Base-by-base conservation (phyloP, 1,140 invertebrate genomes). In the Holotrichia oblita region DNA sequence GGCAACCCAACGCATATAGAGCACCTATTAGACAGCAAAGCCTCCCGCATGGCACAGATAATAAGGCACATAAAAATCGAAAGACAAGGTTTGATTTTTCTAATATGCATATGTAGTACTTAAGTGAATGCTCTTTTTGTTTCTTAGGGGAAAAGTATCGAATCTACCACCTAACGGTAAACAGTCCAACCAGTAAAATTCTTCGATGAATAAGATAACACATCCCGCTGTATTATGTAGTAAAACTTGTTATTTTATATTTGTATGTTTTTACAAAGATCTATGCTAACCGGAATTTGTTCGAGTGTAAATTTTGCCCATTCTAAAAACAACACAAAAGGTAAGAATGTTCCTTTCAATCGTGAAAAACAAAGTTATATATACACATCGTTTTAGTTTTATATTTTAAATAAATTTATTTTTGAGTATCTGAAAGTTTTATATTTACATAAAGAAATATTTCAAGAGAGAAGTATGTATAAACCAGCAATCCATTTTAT, bases 1-100 rank as follows among this genome's bases (percentile, higher is more conserved):
- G 82, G 40, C 85, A 84, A 78, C 83, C 83, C 12, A 81, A 75
- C 74, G 72, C 81, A 40, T 85, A 83, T 64, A 77, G 85, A 79
- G 83, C 83, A 81, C 82, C 61, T 69, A 20, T 69, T 69, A 79
- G 22, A 73, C 81, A n/a, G 77, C 83, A 27, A 64, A 77, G 48
- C 77, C 44, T 44, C 79, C 76, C 24, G 80, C 79, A 72, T 44
- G 73, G 59, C 78, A 24, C 61, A 17, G 82, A 82, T 9, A 81
- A 80, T 55, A 76, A 81, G 78, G 44, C 76, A 78, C 81, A 82
- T 40, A 83, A 80, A 79, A 76, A 72, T 73, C 75, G 81, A 69
- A 83, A 83, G 77, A 78, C 81, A 40, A 84, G 83, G 83, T 83
- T 77, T 77, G 78, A 79, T 9, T 40, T 61, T 44, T 48, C 40